A percentile compares a stretch with the other conserved stretches of the same genome.
Evolutionary conservation across 2,888 invertebrate species (phyloP).

Genomic region (Archips xylosteana): DNA sequence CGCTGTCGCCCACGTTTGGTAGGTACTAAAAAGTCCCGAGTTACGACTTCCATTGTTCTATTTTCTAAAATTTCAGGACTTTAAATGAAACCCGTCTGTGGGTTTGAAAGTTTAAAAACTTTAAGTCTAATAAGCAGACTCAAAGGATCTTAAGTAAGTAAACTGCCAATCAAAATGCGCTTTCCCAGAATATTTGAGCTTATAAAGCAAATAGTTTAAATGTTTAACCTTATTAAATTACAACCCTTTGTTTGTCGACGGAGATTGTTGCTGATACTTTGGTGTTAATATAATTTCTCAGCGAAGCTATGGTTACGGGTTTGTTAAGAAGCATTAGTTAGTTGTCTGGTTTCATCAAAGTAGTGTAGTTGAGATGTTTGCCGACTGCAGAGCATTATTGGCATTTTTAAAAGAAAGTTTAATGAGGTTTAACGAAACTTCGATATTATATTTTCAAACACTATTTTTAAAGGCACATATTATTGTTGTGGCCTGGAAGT

Average conservation of each 20-base stretch:
- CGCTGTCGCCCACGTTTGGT: background rate
- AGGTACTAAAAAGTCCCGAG: background rate
- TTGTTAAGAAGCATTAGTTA: background rate
- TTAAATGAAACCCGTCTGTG: background rate
- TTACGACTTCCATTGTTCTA: background rate
- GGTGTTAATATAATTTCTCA: conserved; percentile 2
- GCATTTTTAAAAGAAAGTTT: background rate
- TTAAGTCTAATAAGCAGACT: conserved; percentile 3
- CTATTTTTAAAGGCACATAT: no score
- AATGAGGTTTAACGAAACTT: background rate
- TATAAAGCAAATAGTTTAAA: conserved; percentile 11
- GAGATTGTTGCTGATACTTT: conserved; percentile 5
- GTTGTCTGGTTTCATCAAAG: background rate
- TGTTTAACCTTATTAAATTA: conserved; percentile 7
- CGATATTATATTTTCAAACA: no score
- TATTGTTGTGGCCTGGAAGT: no score
- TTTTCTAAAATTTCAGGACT: background rate
- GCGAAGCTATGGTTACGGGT: background rate
- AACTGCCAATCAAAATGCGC: conserved; percentile 12
- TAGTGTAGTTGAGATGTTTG: conserved; percentile 3
- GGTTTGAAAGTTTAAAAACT: background rate
- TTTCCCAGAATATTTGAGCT: conserved; percentile 2
- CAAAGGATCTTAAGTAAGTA: conserved; percentile 10
- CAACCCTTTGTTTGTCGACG: conserved; percentile 1
- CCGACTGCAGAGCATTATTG: background rate